phyloP scores from a whole-genome alignment of 2,113 vertebrate species.

The Chiloscyllium plagiosum region DNA sequence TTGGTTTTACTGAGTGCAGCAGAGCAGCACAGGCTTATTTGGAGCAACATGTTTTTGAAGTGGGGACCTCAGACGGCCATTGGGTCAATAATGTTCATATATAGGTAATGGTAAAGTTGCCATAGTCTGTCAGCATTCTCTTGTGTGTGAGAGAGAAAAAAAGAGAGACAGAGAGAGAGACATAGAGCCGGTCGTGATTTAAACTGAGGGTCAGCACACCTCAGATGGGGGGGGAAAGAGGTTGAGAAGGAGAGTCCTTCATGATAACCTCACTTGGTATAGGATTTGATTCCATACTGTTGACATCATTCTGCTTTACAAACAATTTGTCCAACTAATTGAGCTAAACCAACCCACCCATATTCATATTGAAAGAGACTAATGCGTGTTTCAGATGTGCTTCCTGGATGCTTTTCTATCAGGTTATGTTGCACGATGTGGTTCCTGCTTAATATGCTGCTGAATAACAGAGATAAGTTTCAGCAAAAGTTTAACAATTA shows the following conservation, averaged over 20 bases:
- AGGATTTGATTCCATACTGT: too few species aligned
- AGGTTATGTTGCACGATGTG: background rate
- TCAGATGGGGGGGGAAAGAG: too few species aligned
- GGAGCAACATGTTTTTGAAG: conserved; percentile 11
- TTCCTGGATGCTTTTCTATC: background rate
- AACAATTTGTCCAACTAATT: too few species aligned
- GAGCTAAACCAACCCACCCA: background rate
- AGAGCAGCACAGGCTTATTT: background rate
- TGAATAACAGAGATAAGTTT: background rate
- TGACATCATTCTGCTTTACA: too few species aligned
- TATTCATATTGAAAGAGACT: background rate
- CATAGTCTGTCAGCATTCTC: too few species aligned
- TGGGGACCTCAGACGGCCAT: background rate
- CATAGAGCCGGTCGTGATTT: too few species aligned
- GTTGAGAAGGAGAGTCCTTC: too few species aligned
- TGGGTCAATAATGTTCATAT: background rate
- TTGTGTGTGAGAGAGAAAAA: too few species aligned
- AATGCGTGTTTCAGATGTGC: background rate
- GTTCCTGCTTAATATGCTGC: background rate
- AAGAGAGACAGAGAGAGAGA: too few species aligned
- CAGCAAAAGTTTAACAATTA: background rate
- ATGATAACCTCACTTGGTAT: too few species aligned
- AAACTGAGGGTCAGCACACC: too few species aligned
- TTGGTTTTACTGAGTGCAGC: background rate
- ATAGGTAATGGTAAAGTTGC: too few species aligned